Percentiles rank a stretch among this genome's conserved stretches.
These are phyloP conservation scores for Brachionichthys hirsutus DNA, from an alignment of 2,113 vertebrate species.

Conservation along the genomic window DNA sequence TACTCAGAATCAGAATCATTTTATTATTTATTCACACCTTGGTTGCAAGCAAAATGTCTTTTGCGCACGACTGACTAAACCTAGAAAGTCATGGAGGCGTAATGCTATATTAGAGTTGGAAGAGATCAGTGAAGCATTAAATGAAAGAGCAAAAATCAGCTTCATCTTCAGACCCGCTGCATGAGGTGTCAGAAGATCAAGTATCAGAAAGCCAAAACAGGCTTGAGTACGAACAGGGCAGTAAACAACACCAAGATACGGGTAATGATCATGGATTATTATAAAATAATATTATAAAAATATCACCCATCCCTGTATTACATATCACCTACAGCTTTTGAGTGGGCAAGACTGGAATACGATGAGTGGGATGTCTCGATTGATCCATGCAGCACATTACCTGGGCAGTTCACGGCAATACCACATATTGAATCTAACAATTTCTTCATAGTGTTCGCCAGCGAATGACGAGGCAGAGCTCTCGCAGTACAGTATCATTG, in stretches of 20 bases:
- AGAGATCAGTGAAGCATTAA: slow-evolving; percentile 27
- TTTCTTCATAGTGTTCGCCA: neutral
- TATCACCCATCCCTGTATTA: neutral
- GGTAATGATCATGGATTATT: no score
- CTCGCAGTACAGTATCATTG: no score
- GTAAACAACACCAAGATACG: no score
- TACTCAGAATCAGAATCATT: no score
- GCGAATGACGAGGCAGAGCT: no score
- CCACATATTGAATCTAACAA: neutral
- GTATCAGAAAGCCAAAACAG: slow-evolving; percentile 14
- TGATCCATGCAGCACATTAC: slow-evolving; percentile 43
- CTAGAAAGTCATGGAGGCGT: slow-evolving; percentile 29
- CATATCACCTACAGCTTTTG: slow-evolving; percentile 2
- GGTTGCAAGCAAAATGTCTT: slow-evolving; percentile 18
- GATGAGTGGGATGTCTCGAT: slow-evolving; percentile 27
- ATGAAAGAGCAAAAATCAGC: slow-evolving; percentile 16
- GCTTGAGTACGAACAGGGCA: no score
- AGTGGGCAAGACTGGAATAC: slow-evolving; percentile 12
- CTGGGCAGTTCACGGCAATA: slow-evolving; percentile 18
- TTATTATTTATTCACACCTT: no score
- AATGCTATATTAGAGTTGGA: slow-evolving; percentile 22
- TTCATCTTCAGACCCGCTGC: neutral
- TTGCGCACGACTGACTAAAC: slow-evolving; percentile 7
- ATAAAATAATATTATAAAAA: no score
- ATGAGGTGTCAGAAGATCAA: slow-evolving; percentile 16